Conservation (phyloP, 2,797 vertebrate genomes). For the Galaxias olidus region DNA sequence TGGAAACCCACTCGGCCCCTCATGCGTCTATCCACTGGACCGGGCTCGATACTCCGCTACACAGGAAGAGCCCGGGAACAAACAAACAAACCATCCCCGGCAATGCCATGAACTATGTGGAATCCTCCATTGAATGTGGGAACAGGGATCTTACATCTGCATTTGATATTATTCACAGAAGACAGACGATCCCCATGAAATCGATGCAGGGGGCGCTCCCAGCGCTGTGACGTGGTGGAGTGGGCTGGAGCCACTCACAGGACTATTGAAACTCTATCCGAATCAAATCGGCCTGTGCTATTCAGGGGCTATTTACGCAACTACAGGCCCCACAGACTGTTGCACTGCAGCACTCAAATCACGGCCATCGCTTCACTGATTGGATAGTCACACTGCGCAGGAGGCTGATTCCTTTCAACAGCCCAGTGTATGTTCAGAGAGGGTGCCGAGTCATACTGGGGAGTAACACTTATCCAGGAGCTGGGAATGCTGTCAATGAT, state of each 20-base stretch:
- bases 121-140: conserved; percentile 56
- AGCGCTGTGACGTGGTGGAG: conserved; percentile 30
- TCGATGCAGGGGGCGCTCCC: conserved; percentile 35
- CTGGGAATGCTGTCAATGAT: too few species aligned
- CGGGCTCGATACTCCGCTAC: conserved; percentile 22
- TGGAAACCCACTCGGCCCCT: conserved; percentile 20
- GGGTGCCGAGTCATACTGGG: too few species aligned
- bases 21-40: conserved; percentile 24
- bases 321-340: conserved; percentile 32
- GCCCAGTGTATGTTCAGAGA: too few species aligned
- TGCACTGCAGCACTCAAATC: conserved; percentile 8
- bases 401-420: conserved; percentile 11
- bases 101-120: conserved; percentile 24
- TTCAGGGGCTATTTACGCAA: conserved; percentile 37
- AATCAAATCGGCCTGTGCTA: conserved; percentile 34
- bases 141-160: conserved; percentile 61
- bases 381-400: neutral
- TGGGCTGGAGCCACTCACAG: conserved; percentile 35
- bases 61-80: conserved; percentile 56
- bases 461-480: too few species aligned
- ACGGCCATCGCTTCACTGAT: conserved; percentile 32
- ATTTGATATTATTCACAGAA: conserved; percentile 43
- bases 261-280: conserved; percentile 40
- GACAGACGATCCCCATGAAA: conserved; percentile 64
- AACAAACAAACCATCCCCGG: conserved; percentile 53